phyloP scores from a whole-genome alignment of 2,113 vertebrate genomes.

The Leucosticte australis region DNA sequence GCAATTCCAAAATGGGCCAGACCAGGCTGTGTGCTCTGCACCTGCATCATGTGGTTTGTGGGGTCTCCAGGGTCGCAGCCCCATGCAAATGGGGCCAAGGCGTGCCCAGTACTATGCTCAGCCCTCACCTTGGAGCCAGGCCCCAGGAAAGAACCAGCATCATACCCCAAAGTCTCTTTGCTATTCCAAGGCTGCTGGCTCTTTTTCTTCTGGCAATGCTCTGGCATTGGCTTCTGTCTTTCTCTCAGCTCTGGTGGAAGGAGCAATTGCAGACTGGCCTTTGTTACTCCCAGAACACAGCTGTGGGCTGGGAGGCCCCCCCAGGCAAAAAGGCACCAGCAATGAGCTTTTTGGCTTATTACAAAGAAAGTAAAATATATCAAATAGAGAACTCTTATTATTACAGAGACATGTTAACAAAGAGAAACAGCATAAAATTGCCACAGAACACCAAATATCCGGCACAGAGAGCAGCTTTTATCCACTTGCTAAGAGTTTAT shows the following conservation, averaged over 20 bases:
- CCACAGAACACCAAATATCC: slow-evolving; percentile 48
- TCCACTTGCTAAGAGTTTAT: background rate
- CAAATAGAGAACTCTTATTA: slow-evolving; percentile 53
- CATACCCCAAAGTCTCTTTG: background rate
- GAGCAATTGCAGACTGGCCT: background rate
- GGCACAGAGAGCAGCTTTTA: slow-evolving; percentile 60
- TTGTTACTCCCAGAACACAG: background rate
- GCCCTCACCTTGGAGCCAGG: background rate
- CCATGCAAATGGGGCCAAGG: fast-evolving
- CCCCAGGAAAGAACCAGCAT: background rate
- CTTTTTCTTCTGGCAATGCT: background rate
- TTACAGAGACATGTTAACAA: slow-evolving; percentile 61
- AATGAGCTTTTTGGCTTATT: slow-evolving; percentile 58
- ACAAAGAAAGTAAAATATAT: slow-evolving; percentile 43
- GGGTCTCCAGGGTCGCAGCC: background rate
- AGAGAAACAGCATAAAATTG: slow-evolving; percentile 57
- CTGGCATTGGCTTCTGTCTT: background rate
- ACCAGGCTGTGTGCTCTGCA: background rate
- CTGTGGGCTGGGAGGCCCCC: slow-evolving; percentile 4
- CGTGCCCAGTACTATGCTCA: fast-evolving
- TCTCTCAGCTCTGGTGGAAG: background rate
- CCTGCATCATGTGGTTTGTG: fast-evolving
- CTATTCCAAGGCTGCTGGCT: background rate
- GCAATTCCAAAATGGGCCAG: background rate
- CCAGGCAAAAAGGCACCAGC: slow-evolving; percentile 62